A percentile compares a stretch with the other conserved stretches of the same genome.
Conservation (phyloP, 2,797 vertebrate species). For the Pangasius sanitwongsei region DNA sequence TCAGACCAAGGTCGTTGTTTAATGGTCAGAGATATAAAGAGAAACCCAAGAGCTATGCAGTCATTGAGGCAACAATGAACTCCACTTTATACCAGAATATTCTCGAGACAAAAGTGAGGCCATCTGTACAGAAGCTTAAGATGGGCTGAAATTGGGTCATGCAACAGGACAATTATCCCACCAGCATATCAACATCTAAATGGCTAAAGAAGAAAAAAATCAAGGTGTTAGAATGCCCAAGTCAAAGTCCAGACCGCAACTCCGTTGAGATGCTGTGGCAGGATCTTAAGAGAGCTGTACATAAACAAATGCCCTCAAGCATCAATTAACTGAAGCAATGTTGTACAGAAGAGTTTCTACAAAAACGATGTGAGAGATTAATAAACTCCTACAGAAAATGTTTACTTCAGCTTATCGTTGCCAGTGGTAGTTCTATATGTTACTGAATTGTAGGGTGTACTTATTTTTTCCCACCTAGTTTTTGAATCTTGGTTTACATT, state of each 20-base stretch:
- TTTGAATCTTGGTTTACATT: not conserved
- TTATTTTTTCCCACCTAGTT: no score
- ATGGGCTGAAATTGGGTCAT: no score
- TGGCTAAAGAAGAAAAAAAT: no score
- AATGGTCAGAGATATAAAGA: not conserved
- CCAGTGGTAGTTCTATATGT: not conserved
- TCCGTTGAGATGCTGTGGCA: no score
- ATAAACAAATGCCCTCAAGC: not conserved
- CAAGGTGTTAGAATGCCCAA: not conserved
- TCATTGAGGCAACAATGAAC: no score
- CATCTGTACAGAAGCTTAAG: no score
- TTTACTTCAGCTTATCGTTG: not conserved
- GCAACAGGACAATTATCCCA: no score
- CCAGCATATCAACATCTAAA: no score
- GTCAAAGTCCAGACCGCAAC: no score
- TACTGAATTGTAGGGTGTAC: not conserved
- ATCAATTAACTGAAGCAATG: not conserved
- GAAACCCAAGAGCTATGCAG: not conserved
- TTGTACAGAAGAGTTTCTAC: not conserved
- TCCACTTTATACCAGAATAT: no score
- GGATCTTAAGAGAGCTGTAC: no score
- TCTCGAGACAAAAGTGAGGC: no score
- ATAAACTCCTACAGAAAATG: not conserved
- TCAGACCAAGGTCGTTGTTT: not conserved
- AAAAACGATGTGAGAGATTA: not conserved